Evolutionary conservation across 1,140 invertebrate species (phyloP), one percentile per base, ranked within the genome.

Genomic region (Mya arenaria): DNA sequence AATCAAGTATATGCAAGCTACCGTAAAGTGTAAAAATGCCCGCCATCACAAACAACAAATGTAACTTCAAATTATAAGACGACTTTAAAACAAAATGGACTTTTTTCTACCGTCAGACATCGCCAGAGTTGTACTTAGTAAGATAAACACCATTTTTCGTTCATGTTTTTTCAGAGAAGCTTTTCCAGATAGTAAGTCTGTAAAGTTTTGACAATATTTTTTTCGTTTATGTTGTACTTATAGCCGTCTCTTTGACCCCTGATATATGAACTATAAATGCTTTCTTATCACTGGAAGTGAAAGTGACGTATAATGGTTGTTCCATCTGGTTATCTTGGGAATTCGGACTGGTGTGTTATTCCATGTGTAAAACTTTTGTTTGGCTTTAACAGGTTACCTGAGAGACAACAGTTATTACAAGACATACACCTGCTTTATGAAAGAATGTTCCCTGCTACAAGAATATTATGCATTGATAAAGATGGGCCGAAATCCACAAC

Each of bases 51-150:
- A n/a, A 48, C 13, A 68, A 37, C 25, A 23, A 65, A 58, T 10
- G 58, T 66, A 19, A 15, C 4, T 41, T 25, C 58, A 5, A 17
- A 19, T 28, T 55, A 32, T 30, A 30, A 52, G n/a, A 28, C n/a
- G n/a, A n/a, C n/a, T n/a, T n/a, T n/a, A n/a, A n/a, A n/a, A n/a
- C 69, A 41, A 23, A 41, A 84, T 69, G 56, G 44, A 25, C 15
- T 78, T 68, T 34, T 88, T 87, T 82, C 74, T 90, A 28, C 88
- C 88, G 23, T 89, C 88, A 36, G 89, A 90, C 66, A 75, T 87
- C 19, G 88, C 88, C 34, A 83, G 89, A 55, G 66, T 90, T 10
- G 85, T 90, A 17, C 66, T 90, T 52, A 87, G 89, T 90, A 80
- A 66, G 74, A n/a, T n/a, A n/a, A n/a, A n/a, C n/a, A n/a, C n/a